Conservation (phyloP, 1,140 invertebrate species). For the honey bee (Apis mellifera) region DNA sequence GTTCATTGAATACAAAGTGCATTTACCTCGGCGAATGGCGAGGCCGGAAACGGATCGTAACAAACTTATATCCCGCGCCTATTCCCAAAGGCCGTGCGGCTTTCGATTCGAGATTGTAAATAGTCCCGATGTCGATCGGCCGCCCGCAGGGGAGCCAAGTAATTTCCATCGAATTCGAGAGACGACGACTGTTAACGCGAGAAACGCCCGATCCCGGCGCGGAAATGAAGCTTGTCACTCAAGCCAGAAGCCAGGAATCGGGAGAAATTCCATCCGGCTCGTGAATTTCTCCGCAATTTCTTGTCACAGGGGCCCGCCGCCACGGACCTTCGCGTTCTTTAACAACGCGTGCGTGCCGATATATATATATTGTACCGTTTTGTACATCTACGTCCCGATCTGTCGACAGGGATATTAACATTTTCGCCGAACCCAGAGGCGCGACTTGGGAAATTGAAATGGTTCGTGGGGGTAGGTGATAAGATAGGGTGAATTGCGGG, state of each 20-base stretch:
- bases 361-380: conserved; percentile 2
- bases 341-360: conserved; percentile 4
- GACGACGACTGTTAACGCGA: conserved; percentile 2
- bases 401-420: background rate
- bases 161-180: conserved; percentile 39
- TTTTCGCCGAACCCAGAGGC: background rate
- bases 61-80: conserved; percentile 2
- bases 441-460: conserved; percentile 4
- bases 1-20: background rate
- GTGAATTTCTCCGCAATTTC: conserved; percentile 17
- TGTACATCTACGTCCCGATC: background rate
- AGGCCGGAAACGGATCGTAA: background rate
- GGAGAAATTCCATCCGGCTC: background rate
- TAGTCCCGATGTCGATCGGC: conserved; percentile 33
- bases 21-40: background rate
- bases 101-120: conserved; percentile 41
- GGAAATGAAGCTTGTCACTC: conserved; percentile 46
- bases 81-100: conserved; percentile 14
- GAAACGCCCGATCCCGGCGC: conserved; percentile 12
- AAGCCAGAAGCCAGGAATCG: conserved; percentile 11
- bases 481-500: background rate
- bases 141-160: conserved; percentile 26
- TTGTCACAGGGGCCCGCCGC: background rate
- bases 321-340: background rate
- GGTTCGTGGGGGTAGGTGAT: background rate